Evolutionary conservation across 1,140 invertebrate genomes (phyloP), one percentile per base, ranked within the genome.

Genomic region (Sycophaga agraensis): DNA sequence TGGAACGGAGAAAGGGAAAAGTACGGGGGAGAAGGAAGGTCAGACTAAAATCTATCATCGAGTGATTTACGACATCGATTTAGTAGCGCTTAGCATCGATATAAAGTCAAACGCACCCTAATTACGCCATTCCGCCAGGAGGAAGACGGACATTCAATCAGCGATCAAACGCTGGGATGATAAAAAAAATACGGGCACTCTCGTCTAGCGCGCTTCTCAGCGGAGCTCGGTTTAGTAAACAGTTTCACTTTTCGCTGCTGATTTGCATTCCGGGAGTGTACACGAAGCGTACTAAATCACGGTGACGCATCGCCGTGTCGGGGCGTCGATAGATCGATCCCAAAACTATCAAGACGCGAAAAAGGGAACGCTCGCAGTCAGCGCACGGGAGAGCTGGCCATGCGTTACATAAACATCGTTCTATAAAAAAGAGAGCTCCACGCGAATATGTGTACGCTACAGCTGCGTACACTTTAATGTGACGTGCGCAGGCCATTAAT

Each of bases 171-270:
- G 19, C 28, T 16, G 9, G 46, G 28, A 26, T 26, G 17, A 34
- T 14, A 11, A 31, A 31, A n/a, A 14, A 39, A 14, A 39, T 14
- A 14, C 9, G 12, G 4, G 21, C 28, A 6, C 28, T 31, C 28
- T 31, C 5, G 4, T 31, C 11, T 11, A 31, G 4, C 28, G 28
- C 5, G 11, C 5, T 4, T 31, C 28, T 11, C 28, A 6, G 11
- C 26, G 24, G 22, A 31, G 45, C n/a, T 9, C 16, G 49, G 21
- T 17, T 28, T 16, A 14, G 2, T 42, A 61, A 61, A 61, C 42
- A 43, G 49, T 61, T 61, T 61, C 40, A 61, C 50, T 61, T 61
- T 61, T 54, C 42, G 31, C 14, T 7, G 34, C 49, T 46, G 49
- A 61, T 60, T 60, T 60, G 58, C 40, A 60, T 54, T 54, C 53